Conservation (phyloP, 2,113 vertebrate species). For the Mustelus asterias region DNA sequence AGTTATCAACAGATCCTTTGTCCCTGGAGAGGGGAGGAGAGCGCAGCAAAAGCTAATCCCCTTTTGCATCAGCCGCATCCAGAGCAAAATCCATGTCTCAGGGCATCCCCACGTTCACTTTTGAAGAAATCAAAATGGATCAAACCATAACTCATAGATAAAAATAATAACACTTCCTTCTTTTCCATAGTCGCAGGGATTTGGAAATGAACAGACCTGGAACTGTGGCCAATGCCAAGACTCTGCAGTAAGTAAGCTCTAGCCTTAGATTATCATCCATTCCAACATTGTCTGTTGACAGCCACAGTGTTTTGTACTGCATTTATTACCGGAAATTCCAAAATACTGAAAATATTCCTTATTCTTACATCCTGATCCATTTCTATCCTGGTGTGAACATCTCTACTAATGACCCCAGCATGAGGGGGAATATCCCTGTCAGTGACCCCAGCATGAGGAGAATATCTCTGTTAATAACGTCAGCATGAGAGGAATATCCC, state of each 20-base stretch:
- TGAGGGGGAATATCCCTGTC: not conserved
- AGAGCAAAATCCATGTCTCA: not conserved
- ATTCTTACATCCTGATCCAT: not conserved
- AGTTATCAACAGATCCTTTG: not conserved
- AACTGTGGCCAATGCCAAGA: conserved; percentile 82
- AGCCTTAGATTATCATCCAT: not conserved
- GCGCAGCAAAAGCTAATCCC: not conserved
- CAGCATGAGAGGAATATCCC: not conserved
- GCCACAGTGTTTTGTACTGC: not conserved
- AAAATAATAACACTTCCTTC: conserved; percentile 19
- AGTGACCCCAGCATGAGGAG: too few species aligned
- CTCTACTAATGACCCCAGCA: not conserved
- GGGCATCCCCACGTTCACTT: not conserved
- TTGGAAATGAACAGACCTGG: conserved; percentile 91
- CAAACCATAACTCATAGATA: not conserved
- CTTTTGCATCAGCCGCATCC: not conserved
- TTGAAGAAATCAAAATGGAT: not conserved
- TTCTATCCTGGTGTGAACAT: not conserved
- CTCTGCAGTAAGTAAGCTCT: conserved; percentile 70
- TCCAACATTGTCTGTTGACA: not conserved
- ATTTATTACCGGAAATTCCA: not conserved
- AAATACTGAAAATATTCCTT: not conserved
- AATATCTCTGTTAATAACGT: not conserved
- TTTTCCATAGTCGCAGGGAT: conserved; percentile 73
- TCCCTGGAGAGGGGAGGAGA: not conserved